A percentile compares a stretch with the other conserved stretches of the same genome.
Conservation (phyloP, 1,140 invertebrate genomes). For the Drosophila kurseongensis region DNA sequence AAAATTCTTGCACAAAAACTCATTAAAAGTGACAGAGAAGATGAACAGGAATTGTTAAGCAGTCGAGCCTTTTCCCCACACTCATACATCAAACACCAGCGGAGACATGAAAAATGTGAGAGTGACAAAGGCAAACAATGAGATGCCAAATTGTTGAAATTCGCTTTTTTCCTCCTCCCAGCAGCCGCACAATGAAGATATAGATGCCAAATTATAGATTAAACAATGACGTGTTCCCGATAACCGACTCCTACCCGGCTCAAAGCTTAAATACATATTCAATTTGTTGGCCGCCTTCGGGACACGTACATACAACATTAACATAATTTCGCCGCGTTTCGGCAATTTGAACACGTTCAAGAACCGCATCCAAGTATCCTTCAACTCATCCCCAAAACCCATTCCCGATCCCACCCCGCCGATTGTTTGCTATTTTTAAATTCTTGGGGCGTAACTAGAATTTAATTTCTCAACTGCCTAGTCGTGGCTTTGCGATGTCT, state of each 20-base stretch:
- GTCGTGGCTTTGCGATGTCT: slow-evolving; percentile 35
- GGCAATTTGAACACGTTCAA: slow-evolving; percentile 76
- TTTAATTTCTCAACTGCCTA: slow-evolving; percentile 65
- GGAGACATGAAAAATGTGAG: slow-evolving; percentile 16
- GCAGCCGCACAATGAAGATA: slow-evolving; percentile 9
- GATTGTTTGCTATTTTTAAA: slow-evolving; percentile 62
- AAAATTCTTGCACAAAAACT: slow-evolving; percentile 55
- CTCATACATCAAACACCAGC: slow-evolving; percentile 17
- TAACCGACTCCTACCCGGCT: slow-evolving; percentile 1
- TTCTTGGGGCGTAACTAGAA: slow-evolving; percentile 66
- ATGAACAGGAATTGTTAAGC: slow-evolving; percentile 24
- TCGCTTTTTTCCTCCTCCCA: slow-evolving; percentile 5
- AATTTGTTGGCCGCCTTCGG: slow-evolving; percentile 55
- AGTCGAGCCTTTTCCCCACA: background rate
- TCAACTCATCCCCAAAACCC: background rate
- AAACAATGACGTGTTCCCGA: slow-evolving; percentile 30
- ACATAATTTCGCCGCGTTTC: slow-evolving; percentile 71
- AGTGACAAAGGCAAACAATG: slow-evolving; percentile 36
- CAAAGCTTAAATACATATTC: slow-evolving; percentile 65
- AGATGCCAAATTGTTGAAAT: slow-evolving; percentile 30
- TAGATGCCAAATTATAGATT: slow-evolving; percentile 47
- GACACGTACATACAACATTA: slow-evolving; percentile 64
- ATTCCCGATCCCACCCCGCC: background rate
- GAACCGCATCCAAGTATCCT: slow-evolving; percentile 42
- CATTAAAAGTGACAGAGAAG: slow-evolving; percentile 62